Evolutionary conservation across 2,888 invertebrate genomes (phyloP).

Genomic region (Nephrotoma guestfalica): DNA sequence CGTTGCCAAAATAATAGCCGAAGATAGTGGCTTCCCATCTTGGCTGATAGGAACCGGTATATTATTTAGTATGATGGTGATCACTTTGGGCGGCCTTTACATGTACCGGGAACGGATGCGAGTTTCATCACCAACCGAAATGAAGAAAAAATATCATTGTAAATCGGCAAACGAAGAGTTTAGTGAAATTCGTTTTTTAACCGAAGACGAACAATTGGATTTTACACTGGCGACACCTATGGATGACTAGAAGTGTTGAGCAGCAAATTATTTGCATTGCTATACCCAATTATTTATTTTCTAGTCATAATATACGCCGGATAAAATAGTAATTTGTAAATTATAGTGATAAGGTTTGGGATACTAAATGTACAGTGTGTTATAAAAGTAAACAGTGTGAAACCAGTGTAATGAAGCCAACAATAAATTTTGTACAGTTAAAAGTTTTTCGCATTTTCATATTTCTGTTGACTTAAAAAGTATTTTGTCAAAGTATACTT

Average conservation of each 20-base stretch:
- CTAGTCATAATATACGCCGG: background rate
- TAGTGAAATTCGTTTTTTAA: conserved; percentile 13
- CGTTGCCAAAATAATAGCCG: background rate
- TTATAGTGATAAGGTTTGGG: background rate
- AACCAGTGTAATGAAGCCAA: background rate
- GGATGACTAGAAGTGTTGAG: background rate
- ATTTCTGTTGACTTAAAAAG: too few species aligned
- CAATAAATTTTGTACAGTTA: background rate
- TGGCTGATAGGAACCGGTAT: background rate
- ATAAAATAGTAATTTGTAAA: background rate
- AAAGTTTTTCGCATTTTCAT: too few species aligned
- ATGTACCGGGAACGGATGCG: background rate
- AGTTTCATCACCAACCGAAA: background rate
- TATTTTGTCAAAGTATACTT: too few species aligned
- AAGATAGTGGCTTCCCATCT: background rate
- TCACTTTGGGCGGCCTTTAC: background rate
- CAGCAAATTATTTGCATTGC: background rate
- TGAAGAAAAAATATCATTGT: background rate
- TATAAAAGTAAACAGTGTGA: too few species aligned
- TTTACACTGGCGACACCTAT: conserved; percentile 8
- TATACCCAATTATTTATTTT: background rate
- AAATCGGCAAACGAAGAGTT: conserved; percentile 9
- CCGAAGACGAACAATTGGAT: conserved; percentile 12
- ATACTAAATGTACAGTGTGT: background rate
- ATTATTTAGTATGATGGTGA: background rate